Conservation (phyloP, 1,140 invertebrate genomes). For the Drosophila truncata region DNA sequence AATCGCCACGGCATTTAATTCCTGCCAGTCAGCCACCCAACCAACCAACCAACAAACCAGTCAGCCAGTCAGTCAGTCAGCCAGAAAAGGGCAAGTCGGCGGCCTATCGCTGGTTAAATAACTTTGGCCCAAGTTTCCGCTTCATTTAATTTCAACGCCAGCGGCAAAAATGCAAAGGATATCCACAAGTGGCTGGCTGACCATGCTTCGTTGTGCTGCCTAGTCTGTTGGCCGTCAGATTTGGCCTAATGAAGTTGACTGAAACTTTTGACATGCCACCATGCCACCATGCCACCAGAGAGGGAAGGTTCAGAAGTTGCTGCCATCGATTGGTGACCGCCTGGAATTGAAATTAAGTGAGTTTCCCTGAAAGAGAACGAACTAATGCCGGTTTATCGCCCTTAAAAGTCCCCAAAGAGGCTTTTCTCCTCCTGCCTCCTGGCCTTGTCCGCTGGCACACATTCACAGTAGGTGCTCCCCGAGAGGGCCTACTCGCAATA, state of each 20-base stretch:
- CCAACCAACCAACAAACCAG: constrained; percentile 22
- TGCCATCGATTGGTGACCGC: constrained; percentile 36
- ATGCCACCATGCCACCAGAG: background rate
- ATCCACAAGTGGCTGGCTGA: constrained; percentile 72
- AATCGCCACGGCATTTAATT: constrained; percentile 30
- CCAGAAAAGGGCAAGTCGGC: constrained; percentile 44
- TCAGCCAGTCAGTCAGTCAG: constrained; percentile 31
- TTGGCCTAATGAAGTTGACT: constrained; percentile 71
- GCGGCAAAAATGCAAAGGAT: constrained; percentile 33
- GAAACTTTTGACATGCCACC: constrained; percentile 63
- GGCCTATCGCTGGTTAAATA: constrained; percentile 57
- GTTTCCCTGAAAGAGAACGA: constrained; percentile 24
- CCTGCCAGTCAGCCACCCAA: constrained; percentile 37
- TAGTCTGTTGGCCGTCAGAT: constrained; percentile 66
- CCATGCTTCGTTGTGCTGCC: constrained; percentile 4
- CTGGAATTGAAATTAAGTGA: constrained; percentile 63
- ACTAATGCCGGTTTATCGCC: constrained; percentile 22
- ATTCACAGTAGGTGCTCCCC: constrained; percentile 23
- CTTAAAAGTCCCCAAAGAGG: constrained; percentile 11
- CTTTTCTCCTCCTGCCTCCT: too few species aligned
- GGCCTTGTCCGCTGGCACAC: constrained; percentile 18
- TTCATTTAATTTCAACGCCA: constrained; percentile 67
- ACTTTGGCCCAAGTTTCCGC: constrained; percentile 66
- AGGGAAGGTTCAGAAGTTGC: constrained; percentile 15
- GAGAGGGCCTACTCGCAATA: constrained; percentile 53